phyloP scores from a whole-genome alignment of 2,888 invertebrate genomes.

The Cinara cedri region DNA sequence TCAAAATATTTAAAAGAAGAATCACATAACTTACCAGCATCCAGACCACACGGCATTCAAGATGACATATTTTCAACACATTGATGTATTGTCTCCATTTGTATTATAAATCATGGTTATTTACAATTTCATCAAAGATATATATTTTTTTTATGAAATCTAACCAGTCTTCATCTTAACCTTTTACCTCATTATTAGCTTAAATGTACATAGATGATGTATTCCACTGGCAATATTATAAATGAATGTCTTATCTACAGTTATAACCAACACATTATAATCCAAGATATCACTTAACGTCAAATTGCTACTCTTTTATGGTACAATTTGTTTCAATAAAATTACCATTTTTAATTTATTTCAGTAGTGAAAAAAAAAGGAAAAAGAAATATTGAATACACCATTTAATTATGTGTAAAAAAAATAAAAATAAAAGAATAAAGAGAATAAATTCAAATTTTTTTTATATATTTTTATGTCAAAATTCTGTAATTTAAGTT shows the following conservation, averaged over 20 bases:
- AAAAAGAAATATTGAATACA: no score
- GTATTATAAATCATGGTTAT: constrained; percentile 22
- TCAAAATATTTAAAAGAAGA: constrained; percentile 11
- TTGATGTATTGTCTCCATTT: constrained; percentile 8
- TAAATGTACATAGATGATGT: constrained; percentile 40
- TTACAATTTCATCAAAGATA: constrained; percentile 33
- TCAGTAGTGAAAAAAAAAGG: not conserved
- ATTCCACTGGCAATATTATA: constrained; percentile 50
- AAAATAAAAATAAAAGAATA: not conserved
- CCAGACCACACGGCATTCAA: constrained; percentile 37
- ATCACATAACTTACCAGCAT: constrained; percentile 50
- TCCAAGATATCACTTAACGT: constrained; percentile 46
- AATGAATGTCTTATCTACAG: constrained; percentile 51
- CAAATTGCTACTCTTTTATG: constrained; percentile 18
- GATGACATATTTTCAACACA: constrained; percentile 21
- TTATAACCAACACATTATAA: constrained; percentile 51
- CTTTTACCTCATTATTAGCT: constrained; percentile 34
- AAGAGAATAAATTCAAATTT: not conserved
- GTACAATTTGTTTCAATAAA: not conserved
- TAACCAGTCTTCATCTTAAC: constrained; percentile 42
- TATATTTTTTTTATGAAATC: constrained; percentile 18
- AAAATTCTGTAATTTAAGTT: constrained; percentile 1
- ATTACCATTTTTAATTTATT: not conserved
- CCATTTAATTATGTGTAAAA: no score
- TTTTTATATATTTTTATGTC: not conserved